These are phyloP conservation scores for Platorchestia sp. DNA, from an alignment of 1,140 invertebrate species.

Conservation along the genomic window DNA sequence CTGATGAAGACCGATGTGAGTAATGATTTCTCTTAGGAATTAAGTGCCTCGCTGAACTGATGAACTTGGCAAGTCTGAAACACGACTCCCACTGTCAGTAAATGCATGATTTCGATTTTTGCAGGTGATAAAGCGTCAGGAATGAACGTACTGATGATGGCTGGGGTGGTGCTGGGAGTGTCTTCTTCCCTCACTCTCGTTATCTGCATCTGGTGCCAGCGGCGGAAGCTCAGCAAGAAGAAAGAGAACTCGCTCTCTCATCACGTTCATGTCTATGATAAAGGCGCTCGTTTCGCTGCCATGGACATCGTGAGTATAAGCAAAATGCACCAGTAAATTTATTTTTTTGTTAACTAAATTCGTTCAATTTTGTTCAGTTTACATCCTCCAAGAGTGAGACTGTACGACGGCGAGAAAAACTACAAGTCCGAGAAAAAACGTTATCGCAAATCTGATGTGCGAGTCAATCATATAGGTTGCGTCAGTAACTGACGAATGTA, in stretches of 20 bases:
- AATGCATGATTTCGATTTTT: neutral
- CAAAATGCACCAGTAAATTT: neutral
- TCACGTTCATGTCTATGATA: constrained; percentile 65
- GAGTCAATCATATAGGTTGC: too few species aligned
- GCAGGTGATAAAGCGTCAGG: constrained; percentile 67
- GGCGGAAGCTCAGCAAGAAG: constrained; percentile 61
- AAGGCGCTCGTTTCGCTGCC: constrained; percentile 66
- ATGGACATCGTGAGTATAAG: constrained; percentile 65
- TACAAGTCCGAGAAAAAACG: too few species aligned
- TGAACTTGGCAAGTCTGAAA: neutral
- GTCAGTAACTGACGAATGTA: too few species aligned
- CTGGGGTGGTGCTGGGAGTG: constrained; percentile 65
- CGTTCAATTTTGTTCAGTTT: neutral
- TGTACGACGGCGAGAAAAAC: too few species aligned
- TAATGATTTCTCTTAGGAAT: neutral
- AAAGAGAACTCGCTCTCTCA: constrained; percentile 62
- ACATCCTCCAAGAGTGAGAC: too few species aligned
- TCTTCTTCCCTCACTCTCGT: constrained; percentile 65
- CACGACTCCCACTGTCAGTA: neutral
- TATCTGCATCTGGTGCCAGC: constrained; percentile 67
- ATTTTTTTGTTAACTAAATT: neutral
- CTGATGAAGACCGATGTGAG: constrained; percentile 88
- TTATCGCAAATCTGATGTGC: too few species aligned
- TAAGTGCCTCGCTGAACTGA: neutral
- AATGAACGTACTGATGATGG: constrained; percentile 68